A percentile compares a stretch with the other conserved stretches of the same genome.
phyloP scores from a whole-genome alignment of 2,888 invertebrate species.

The Anthoptus insignis region DNA sequence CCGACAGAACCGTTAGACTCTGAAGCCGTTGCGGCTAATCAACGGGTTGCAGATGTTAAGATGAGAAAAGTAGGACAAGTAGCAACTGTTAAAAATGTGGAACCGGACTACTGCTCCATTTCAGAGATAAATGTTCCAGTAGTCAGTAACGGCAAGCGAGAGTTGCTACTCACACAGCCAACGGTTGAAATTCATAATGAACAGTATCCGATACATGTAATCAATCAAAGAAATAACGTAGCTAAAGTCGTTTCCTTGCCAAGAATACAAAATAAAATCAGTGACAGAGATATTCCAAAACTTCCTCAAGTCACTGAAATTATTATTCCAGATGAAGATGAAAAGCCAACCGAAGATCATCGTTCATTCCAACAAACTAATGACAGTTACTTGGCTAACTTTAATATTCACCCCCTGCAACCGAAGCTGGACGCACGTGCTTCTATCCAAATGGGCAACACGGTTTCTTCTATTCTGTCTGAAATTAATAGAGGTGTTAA shows the following conservation, averaged over 20 bases:
- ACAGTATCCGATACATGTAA: conserved; percentile 76
- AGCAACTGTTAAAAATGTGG: conserved; percentile 81
- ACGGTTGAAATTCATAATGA: conserved; percentile 84
- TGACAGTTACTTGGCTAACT: conserved; percentile 76
- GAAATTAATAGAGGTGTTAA: conserved; percentile 86
- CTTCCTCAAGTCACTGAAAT: conserved; percentile 92
- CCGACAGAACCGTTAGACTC: conserved; percentile 81
- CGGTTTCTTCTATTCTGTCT: conserved; percentile 87
- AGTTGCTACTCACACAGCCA: conserved; percentile 84
- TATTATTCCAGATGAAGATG: conserved; percentile 89
- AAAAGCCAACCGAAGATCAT: conserved; percentile 75
- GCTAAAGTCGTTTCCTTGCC: conserved; percentile 79
- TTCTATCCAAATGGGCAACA: conserved; percentile 88
- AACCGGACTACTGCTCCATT: conserved; percentile 93
- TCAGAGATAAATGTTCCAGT: conserved; percentile 91
- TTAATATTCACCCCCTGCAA: conserved; percentile 76
- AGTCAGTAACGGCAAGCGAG: conserved; percentile 85
- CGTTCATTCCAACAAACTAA: conserved; percentile 69
- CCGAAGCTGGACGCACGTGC: conserved; percentile 81
- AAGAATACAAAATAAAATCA: conserved; percentile 79
- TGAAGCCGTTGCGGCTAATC: conserved; percentile 87
- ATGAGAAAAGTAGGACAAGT: conserved; percentile 83
- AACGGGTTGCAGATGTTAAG: conserved; percentile 87
- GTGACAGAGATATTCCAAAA: conserved; percentile 90
- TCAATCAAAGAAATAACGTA: conserved; percentile 75